Percentiles rank a stretch among this genome's conserved stretches.
Conservation (phyloP, 2,888 invertebrate species). For the Hemicrepidius hirtus region DNA sequence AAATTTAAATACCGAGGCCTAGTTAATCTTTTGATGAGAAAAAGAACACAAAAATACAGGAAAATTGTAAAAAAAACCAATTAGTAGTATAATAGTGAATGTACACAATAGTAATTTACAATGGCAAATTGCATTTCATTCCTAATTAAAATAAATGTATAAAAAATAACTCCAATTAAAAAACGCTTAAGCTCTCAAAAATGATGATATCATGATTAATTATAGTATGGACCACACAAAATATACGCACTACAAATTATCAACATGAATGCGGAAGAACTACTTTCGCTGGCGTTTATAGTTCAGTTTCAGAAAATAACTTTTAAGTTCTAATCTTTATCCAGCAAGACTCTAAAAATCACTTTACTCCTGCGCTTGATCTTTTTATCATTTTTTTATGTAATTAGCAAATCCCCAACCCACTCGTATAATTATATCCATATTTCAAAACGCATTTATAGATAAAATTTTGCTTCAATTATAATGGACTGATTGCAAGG, state of each 20-base stretch:
- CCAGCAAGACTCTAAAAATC: neutral
- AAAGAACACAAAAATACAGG: no score
- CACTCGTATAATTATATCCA: neutral
- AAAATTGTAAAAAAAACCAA: no score
- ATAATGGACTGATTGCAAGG: conserved; percentile 3
- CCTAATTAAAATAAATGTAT: conserved; percentile 7
- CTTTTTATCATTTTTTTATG: no score
- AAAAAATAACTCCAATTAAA: conserved; percentile 25
- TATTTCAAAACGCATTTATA: neutral
- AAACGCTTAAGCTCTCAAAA: conserved; percentile 4
- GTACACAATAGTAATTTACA: no score
- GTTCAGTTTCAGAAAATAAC: neutral
- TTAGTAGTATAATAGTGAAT: no score
- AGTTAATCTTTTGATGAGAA: no score
- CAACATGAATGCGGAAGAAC: conserved; percentile 10
- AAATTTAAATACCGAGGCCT: no score
- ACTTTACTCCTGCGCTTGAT: no score
- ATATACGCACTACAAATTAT: conserved; percentile 24
- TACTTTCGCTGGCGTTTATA: conserved; percentile 4
- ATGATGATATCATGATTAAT: conserved; percentile 27
- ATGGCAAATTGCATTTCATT: no score
- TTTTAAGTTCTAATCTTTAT: neutral
- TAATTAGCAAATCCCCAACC: no score
- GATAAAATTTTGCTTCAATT: neutral
- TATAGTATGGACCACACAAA: conserved; percentile 17